Base-by-base conservation (phyloP, 2,113 vertebrate species). In the Camelus bactrianus region DNA sequence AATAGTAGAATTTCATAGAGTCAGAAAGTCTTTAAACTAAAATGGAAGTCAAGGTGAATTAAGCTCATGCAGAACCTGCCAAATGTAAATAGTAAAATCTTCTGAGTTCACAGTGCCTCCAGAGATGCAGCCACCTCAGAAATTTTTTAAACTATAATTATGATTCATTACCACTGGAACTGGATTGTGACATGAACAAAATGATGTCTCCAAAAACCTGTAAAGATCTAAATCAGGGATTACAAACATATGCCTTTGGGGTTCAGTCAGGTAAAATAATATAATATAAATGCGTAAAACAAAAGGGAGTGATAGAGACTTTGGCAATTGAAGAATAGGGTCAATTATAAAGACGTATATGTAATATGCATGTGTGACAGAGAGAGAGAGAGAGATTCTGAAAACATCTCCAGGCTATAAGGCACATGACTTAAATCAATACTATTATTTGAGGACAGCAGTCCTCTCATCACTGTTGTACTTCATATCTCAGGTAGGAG, bases 51-150 rank as follows among this genome's bases (percentile, higher is more conserved):
- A 79, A 70, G 72, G 76, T 88, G 35, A 95, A 70, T 76, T 83
- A 48, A 72, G 48, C 58, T 94, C 35, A 72, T 76, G 46, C n/a
- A 86, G 62, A 97, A 56, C 11, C 70, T 62, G 22, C 52, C 62
- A 91, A 77, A 48, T 82, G 30, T 82, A 80, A 95, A 46, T 13
- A 24, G 14, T 72, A 89, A 96, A 97, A 83, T 70, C 81, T 92
- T 91, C 13, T 60, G 26, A 91, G 64, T 89, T 73, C 85, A 69
- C 24, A 54, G 24, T 84, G 30, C 22, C 80, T 79, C n/a, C 73
- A 72, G 62, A 82, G 24, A 75, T 32, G 35, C 28, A 52, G 46
- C 69, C 75, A 87, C 60, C 4, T 81, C 64, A 79, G 79, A 83
- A 67, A 46, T 32, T n/a, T 64, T 70, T 42, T 8, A 75, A 87